Evolutionary conservation across 2,797 vertebrate genomes (phyloP), one percentile per base, ranked within the genome.

Genomic region (Stomatorhinus walkeri): DNA sequence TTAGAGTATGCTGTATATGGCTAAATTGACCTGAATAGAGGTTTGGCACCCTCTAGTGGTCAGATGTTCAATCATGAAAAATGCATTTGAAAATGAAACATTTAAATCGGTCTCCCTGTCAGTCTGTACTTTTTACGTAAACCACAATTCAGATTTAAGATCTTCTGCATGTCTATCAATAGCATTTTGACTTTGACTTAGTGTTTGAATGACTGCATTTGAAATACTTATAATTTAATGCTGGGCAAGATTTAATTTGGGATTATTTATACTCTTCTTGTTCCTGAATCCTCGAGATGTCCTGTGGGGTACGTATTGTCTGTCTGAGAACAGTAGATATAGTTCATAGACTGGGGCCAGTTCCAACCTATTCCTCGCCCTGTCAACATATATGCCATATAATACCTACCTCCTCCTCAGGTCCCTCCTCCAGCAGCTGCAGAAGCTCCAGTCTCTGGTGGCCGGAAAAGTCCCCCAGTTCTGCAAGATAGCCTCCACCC

Each of bases 401-500:
- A 72, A 72, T 36, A 72, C 88, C 6, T 79, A 4, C 89, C 12
- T 84, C 49, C 32, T 0, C 49, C 32, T 0, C 46, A 99, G 98
- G 95, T 97, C 98, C 94, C 96, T 99, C 88, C 96, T 99, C 19
- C 98, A 99, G 94, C 98, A 99, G 94, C 95, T 99, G 91, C 98
- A 99, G 95, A 99, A 98, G 92, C 96, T 99, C 56, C 98, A 99
- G 93, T 95, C 97, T 16, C 91, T 99, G 93, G 97, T 99, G 92
- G 96, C 98, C 91, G 98, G 96, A 92, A 99, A 99, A 93, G 95
- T 98, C 91, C 96, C 97, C 89, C 96, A 97, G 86, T 97, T 98
- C 43, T 98, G 97, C 95, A 99, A 98, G 95, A 98, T 99, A 92
- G 98, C 97, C 54, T 98, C 98, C 86, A 99, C 98, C 4, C 98